Conservation (phyloP, 1,140 invertebrate species). For the Bombus haemorrhoidalis region DNA sequence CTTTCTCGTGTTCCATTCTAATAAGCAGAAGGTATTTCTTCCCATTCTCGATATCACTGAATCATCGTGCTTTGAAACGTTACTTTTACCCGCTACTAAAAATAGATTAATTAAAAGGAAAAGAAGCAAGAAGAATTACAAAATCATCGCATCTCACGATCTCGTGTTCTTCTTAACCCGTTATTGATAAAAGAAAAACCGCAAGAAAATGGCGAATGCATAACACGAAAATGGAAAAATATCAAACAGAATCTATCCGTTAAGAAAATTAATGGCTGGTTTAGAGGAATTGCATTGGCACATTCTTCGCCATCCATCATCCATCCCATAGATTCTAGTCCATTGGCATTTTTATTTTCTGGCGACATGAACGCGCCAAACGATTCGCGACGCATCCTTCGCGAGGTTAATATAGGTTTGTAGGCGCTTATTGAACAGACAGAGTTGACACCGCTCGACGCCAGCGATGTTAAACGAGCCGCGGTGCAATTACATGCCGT, state of each 20-base stretch:
- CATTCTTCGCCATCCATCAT: background rate
- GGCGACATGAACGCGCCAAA: too few relatives aligned
- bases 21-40: background rate
- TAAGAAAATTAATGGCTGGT: background rate
- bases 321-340: background rate
- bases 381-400: constrained; percentile 20
- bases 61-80: background rate
- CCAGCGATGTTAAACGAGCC: constrained; percentile 40
- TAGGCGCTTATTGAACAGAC: constrained; percentile 36
- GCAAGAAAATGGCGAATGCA: background rate
- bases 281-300: background rate
- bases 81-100: background rate
- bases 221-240: background rate
- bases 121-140: background rate
- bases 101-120: too few relatives aligned
- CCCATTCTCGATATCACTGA: background rate
- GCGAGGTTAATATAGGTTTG: constrained; percentile 20
- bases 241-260: background rate
- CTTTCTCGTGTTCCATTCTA: constrained; percentile 14
- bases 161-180: too few relatives aligned
- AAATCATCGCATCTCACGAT: background rate
- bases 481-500: constrained; percentile 44
- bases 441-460: constrained; percentile 18
- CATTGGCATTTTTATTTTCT: background rate
- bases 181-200: background rate